Evolutionary conservation across 2,888 invertebrate species (phyloP).

Genomic region (Erebia aethiops): DNA sequence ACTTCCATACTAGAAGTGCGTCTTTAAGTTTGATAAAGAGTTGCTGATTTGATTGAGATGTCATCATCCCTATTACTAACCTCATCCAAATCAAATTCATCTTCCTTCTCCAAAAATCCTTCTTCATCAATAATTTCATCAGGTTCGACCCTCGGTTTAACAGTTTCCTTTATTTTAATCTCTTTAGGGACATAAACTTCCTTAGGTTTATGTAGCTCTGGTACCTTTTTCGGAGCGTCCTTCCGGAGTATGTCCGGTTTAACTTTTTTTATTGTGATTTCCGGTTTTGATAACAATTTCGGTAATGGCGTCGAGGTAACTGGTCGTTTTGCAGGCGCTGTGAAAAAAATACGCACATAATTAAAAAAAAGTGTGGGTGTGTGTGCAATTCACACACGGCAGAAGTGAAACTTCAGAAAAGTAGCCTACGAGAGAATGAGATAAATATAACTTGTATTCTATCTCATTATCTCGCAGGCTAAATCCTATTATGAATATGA

Average conservation of each 20-base stretch:
- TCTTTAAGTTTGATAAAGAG: no score
- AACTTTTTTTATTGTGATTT: background rate
- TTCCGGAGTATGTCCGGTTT: background rate
- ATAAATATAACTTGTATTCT: no score
- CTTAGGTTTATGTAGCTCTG: constrained; percentile 11
- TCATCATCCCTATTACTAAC: no score
- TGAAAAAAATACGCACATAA: background rate
- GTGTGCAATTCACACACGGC: no score
- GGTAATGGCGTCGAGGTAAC: background rate
- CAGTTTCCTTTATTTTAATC: constrained; percentile 40
- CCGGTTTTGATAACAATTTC: background rate
- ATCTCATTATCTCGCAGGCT: no score
- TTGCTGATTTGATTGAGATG: no score
- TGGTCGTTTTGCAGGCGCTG: background rate
- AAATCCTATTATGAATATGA: no score
- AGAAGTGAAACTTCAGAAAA: no score
- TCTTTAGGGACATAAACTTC: constrained; percentile 32
- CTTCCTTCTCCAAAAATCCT: constrained; percentile 57
- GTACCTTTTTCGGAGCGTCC: background rate
- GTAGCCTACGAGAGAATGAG: no score
- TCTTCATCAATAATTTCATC: constrained; percentile 57
- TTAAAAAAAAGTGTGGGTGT: background rate
- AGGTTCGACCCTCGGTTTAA: constrained; percentile 27
- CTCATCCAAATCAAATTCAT: constrained; percentile 57
- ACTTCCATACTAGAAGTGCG: no score